A percentile compares a stretch with the other conserved stretches of the same genome.
phyloP scores from a whole-genome alignment of 1,140 invertebrate genomes.

The Ceratoteleas bidentatus region DNA sequence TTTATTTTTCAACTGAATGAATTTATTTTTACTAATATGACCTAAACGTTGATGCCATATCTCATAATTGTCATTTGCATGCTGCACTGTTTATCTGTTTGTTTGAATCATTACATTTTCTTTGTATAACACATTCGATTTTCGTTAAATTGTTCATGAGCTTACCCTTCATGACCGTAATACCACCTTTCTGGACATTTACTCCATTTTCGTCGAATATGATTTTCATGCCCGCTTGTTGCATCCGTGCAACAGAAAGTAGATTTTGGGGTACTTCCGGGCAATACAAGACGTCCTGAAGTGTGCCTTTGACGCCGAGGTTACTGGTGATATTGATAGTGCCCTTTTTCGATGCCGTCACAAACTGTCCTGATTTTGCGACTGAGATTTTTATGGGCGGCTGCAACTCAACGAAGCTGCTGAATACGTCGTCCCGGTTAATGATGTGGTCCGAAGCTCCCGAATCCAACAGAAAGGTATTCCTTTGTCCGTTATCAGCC shows the following conservation, averaged over 20 bases:
- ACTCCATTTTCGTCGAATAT: background rate
- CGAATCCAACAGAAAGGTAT: background rate
- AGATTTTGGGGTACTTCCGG: slow-evolving; percentile 16
- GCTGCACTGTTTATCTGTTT: slow-evolving; percentile 1
- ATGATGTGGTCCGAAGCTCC: slow-evolving; percentile 8
- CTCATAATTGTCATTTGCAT: slow-evolving; percentile 62
- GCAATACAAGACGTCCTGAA: slow-evolving; percentile 16
- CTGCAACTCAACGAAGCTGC: background rate
- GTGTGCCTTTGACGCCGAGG: background rate
- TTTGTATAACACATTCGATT: background rate
- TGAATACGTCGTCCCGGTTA: background rate
- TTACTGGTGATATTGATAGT: background rate
- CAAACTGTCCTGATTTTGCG: background rate
- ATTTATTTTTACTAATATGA: slow-evolving; percentile 68
- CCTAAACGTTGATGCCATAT: slow-evolving; percentile 74
- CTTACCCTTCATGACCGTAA: slow-evolving; percentile 18
- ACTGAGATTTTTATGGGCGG: slow-evolving; percentile 13
- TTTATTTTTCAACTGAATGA: slow-evolving; percentile 50
- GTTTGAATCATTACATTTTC: background rate
- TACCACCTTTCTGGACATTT: background rate
- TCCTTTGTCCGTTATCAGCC: background rate
- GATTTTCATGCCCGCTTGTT: slow-evolving; percentile 6
- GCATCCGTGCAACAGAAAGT: slow-evolving; percentile 6
- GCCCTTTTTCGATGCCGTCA: slow-evolving; percentile 20
- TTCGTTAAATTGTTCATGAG: background rate